Evolutionary conservation across 2,888 invertebrate genomes (phyloP).

Genomic region (Brachyptera risi): DNA sequence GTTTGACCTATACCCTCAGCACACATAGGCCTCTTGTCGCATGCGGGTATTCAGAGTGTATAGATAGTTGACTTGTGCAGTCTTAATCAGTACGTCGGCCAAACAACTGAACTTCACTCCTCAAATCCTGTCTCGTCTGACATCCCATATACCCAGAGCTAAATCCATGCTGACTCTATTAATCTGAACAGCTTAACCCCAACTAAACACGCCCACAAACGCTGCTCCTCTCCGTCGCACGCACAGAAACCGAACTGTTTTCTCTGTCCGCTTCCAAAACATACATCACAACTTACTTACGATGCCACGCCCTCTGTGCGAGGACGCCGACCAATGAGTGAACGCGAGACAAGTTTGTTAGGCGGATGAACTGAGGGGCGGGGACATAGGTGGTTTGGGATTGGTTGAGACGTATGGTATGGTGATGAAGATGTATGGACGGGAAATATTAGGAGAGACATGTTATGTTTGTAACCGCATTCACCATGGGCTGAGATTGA

Average conservation of each 20-base stretch:
- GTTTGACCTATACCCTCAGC: too few relatives aligned
- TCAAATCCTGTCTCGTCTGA: constrained; percentile 1
- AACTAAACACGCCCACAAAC: constrained; percentile 21
- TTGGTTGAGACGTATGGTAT: background rate
- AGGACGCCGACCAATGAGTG: background rate
- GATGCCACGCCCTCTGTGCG: too few relatives aligned
- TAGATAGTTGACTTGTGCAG: too few relatives aligned
- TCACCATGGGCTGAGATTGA: too few relatives aligned
- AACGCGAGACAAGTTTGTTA: background rate
- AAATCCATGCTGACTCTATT: constrained; percentile 3
- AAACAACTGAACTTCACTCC: background rate
- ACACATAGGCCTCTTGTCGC: too few relatives aligned
- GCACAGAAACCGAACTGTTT: background rate
- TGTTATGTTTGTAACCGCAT: too few relatives aligned
- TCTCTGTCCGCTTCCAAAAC: background rate
- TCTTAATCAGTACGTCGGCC: too few relatives aligned
- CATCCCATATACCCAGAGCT: background rate
- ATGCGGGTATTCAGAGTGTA: too few relatives aligned
- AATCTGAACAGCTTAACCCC: constrained; percentile 30
- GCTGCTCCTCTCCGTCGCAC: constrained; percentile 1
- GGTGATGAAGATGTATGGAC: constrained; percentile 10
- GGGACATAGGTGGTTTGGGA: background rate
- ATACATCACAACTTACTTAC: constrained; percentile 1
- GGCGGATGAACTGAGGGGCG: background rate
- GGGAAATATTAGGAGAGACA: background rate